These are phyloP conservation scores for Stomatorhinus ivindoensis DNA, from an alignment of 2,113 vertebrate species.

Conservation along the genomic window DNA sequence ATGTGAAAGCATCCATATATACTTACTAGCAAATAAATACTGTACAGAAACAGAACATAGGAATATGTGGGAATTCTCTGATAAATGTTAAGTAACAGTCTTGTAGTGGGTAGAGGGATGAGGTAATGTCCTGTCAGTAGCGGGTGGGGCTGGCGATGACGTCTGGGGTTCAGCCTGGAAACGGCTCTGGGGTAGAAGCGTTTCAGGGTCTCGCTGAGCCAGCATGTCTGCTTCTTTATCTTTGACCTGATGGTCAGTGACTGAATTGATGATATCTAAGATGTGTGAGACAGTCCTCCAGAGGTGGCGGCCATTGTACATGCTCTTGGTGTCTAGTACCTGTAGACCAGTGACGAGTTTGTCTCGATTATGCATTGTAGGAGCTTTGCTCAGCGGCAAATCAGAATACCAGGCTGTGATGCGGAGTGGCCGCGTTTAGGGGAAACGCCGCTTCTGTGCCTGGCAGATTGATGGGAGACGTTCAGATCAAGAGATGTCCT, in stretches of 20 bases:
- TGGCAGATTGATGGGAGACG: background rate
- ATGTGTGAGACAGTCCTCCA: background rate
- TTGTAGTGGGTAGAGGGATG: background rate
- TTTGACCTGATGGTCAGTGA: background rate
- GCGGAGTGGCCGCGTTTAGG: background rate
- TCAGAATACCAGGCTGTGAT: background rate
- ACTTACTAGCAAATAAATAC: background rate
- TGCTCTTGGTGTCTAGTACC: background rate
- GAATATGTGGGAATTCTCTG: background rate
- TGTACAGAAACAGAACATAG: background rate
- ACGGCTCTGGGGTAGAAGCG: background rate
- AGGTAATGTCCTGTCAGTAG: background rate
- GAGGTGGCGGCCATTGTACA: background rate
- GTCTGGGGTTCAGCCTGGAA: background rate
- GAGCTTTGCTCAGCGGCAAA: background rate
- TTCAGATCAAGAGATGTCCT: background rate
- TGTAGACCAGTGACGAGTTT: background rate
- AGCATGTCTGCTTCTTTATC: no score
- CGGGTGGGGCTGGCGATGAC: background rate
- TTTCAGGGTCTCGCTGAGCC: no score
- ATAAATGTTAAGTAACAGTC: background rate
- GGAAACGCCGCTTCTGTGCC: background rate
- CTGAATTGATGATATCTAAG: background rate
- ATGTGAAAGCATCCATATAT: background rate
- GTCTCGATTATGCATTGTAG: background rate